Evolutionary conservation across 1,140 invertebrate genomes (phyloP).

Genomic region (Choristoneura fumiferana): DNA sequence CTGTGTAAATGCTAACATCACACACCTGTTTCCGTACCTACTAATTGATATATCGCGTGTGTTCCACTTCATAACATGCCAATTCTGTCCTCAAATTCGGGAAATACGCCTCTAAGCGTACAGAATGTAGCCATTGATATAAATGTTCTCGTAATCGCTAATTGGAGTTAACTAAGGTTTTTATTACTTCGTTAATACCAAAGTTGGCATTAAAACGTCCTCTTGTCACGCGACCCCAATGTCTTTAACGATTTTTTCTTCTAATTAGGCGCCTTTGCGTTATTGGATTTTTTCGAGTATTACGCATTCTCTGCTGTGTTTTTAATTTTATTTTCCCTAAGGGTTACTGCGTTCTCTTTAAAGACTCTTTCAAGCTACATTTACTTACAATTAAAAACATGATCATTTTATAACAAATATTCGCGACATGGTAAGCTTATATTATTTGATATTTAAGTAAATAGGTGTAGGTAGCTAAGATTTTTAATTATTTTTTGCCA

Average conservation of each 20-base stretch:
- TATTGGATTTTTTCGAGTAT: neutral
- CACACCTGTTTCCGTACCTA: neutral
- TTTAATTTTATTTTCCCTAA: no score
- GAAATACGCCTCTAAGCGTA: neutral
- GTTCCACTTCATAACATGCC: neutral
- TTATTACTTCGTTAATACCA: slow-evolving; percentile 7
- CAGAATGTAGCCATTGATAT: slow-evolving; percentile 13
- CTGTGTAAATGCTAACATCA: neutral
- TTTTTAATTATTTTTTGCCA: no score
- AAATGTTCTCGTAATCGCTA: slow-evolving; percentile 15
- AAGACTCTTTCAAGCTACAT: no score
- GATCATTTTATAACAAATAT: no score
- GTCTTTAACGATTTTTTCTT: slow-evolving; percentile 7
- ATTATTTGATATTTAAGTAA: no score
- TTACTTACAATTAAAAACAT: no score
- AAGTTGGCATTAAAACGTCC: slow-evolving; percentile 4
- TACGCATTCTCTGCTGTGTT: no score
- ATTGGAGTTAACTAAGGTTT: slow-evolving; percentile 14
- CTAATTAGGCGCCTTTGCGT: neutral
- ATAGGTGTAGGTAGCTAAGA: no score
- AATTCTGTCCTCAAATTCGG: neutral
- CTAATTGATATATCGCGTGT: slow-evolving; percentile 11
- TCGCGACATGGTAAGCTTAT: no score
- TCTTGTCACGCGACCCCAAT: neutral
- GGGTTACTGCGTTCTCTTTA: no score